phyloP scores from a whole-genome alignment of 53 echinoderm and acorn worm species.

The Stichopus horrens region DNA sequence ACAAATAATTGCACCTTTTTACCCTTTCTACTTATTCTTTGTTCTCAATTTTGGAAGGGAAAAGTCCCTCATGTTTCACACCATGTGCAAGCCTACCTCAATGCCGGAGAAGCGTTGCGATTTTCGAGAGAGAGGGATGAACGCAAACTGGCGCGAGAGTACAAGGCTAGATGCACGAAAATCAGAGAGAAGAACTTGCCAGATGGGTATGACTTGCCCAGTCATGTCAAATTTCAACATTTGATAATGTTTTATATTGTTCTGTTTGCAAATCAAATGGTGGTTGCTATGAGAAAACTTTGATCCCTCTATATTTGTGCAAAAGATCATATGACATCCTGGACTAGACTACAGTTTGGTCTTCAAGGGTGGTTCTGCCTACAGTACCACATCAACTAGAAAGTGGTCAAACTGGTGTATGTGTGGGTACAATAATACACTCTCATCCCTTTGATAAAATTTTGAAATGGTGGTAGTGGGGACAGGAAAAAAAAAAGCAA shows the following conservation, averaged over 20 bases:
- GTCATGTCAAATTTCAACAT: not conserved
- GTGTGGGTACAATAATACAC: too few relatives aligned
- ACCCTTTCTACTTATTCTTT: not conserved
- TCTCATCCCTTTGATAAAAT: too few relatives aligned
- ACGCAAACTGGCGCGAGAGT: constrained; percentile 30
- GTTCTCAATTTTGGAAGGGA: constrained; percentile 22
- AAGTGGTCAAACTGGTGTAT: too few relatives aligned
- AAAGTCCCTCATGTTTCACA: constrained; percentile 56
- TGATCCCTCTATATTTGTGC: too few relatives aligned
- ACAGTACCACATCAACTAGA: too few relatives aligned
- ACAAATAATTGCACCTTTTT: too few relatives aligned
- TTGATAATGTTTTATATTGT: not conserved
- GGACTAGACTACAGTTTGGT: too few relatives aligned
- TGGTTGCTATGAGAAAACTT: too few relatives aligned
- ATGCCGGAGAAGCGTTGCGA: constrained; percentile 58
- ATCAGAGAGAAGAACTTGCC: not conserved
- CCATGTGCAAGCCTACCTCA: constrained; percentile 60
- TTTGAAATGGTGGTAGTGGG: too few relatives aligned
- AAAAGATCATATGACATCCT: too few relatives aligned
- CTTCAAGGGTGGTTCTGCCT: too few relatives aligned
- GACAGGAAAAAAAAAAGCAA: too few relatives aligned
- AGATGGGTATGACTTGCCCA: not conserved
- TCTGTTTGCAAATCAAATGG: not conserved
- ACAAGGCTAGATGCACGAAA: constrained; percentile 8
- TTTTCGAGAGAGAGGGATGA: constrained; percentile 52